Conservation (phyloP, 2,888 invertebrate genomes). For the Alloplasta piceator region DNA sequence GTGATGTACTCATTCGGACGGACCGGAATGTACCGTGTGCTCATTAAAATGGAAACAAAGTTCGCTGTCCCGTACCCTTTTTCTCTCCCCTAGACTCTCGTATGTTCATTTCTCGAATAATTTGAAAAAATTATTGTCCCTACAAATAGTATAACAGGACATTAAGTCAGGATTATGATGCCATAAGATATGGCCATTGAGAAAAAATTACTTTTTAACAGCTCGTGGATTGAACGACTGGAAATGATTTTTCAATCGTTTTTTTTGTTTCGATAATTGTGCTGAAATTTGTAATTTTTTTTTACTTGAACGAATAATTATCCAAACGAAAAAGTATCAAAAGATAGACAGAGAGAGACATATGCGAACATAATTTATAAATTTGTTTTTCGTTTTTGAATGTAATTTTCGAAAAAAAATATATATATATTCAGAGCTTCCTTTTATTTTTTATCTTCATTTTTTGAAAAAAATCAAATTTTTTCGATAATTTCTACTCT, state of each 20-base stretch:
- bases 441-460: too few species aligned
- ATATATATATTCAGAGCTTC: too few species aligned
- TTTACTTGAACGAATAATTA: too few species aligned
- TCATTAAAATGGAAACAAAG: slow-evolving; percentile 54
- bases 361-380: too few species aligned
- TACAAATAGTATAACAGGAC: slow-evolving; percentile 41
- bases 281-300: too few species aligned
- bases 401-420: too few species aligned
- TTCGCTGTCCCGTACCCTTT: slow-evolving; percentile 22
- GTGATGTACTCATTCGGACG: slow-evolving; percentile 5
- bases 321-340: too few species aligned
- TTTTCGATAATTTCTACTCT: too few species aligned
- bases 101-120: not conserved
- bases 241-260: not conserved
- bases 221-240: slow-evolving; percentile 12
- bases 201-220: not conserved
- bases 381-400: too few species aligned
- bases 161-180: not conserved
- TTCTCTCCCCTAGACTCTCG: not conserved
- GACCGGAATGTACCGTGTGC: slow-evolving; percentile 20
- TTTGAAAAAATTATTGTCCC: slow-evolving; percentile 22
- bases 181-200: slow-evolving; percentile 7
- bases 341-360: too few species aligned
- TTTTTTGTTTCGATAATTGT: too few species aligned
- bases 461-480: too few species aligned